Conservation (phyloP, 2,797 vertebrate species). For the Pantherophis alleghaniensis region DNA sequence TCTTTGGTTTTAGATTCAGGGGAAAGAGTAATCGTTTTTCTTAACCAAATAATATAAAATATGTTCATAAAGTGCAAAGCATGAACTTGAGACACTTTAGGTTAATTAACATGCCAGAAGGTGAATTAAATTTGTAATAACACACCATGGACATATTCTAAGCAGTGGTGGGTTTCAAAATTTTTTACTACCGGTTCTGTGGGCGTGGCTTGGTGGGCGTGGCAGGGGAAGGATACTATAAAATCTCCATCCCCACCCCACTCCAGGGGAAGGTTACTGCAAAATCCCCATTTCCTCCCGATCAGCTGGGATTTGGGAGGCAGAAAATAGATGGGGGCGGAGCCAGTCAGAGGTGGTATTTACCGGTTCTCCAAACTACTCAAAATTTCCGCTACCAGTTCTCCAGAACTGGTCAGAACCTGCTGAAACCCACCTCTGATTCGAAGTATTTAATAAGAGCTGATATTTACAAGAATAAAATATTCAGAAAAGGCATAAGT, state of each 20-base stretch:
- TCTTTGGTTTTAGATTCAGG: background rate
- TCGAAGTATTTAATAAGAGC: background rate
- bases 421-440: background rate
- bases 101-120: background rate
- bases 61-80: background rate
- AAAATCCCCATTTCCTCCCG: too few relatives aligned
- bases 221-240: too few relatives aligned
- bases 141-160: background rate
- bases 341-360: too few relatives aligned
- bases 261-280: too few relatives aligned
- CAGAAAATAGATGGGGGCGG: too few relatives aligned
- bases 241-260: too few relatives aligned
- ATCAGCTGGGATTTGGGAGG: too few relatives aligned
- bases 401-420: too few relatives aligned
- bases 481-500: background rate
- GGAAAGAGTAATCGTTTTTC: background rate
- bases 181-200: too few relatives aligned
- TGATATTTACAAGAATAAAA: background rate
- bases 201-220: too few relatives aligned
- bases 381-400: too few relatives aligned
- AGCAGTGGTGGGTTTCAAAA: background rate
- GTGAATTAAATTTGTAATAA: background rate
- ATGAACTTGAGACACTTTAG: background rate
- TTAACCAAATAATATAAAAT: background rate
- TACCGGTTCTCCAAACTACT: too few relatives aligned